phyloP scores from a whole-genome alignment of 2,113 vertebrate species.

The Mus spicilegus region DNA sequence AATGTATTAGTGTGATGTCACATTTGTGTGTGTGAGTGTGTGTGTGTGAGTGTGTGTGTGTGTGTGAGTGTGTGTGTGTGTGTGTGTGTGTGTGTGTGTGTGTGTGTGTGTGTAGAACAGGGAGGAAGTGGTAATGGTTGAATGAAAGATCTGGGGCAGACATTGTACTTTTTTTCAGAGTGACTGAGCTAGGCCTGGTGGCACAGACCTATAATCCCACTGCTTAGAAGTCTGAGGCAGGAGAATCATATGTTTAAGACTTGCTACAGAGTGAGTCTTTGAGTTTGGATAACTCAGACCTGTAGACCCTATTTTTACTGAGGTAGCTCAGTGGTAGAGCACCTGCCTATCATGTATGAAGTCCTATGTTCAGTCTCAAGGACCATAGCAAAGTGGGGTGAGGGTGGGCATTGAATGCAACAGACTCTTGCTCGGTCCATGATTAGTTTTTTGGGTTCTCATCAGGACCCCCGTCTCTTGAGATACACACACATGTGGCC shows the following conservation, averaged over 20 bases:
- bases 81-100: background rate
- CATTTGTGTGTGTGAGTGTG: background rate
- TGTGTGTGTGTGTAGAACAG: conserved; percentile 27
- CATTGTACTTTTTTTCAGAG: background rate
- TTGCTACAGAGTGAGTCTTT: background rate
- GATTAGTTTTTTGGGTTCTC: background rate
- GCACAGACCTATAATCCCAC: background rate
- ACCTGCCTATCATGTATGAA: background rate
- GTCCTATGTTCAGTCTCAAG: background rate
- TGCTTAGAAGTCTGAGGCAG: background rate
- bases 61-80: conserved; percentile 3
- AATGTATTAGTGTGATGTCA: background rate
- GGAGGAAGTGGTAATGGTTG: background rate
- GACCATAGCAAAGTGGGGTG: background rate
- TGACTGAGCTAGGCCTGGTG: background rate
- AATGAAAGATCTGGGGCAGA: background rate
- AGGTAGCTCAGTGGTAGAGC: background rate
- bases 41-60: conserved; percentile 6
- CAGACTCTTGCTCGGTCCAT: background rate
- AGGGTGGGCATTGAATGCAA: background rate
- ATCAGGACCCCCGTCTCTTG: background rate
- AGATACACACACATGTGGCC: background rate
- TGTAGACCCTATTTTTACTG: background rate
- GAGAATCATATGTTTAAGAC: background rate
- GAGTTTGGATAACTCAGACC: background rate